Conservation (phyloP, 2,113 vertebrate species). For the Nipponia nippon region DNA sequence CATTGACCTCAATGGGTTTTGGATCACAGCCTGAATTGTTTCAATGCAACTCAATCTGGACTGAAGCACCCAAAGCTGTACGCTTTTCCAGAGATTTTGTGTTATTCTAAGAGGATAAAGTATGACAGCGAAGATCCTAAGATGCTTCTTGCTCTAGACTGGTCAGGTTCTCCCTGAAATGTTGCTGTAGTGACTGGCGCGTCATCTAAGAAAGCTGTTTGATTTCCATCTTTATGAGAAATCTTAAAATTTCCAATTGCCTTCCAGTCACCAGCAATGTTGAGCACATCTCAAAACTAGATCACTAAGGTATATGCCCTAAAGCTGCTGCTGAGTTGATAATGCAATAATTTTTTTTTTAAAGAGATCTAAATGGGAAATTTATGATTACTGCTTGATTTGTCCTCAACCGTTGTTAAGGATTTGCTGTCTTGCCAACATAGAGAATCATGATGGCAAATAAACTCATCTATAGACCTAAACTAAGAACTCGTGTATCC, state of each 20-base stretch:
- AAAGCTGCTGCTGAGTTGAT: background rate
- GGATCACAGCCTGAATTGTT: background rate
- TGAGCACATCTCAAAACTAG: background rate
- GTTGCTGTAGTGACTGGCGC: background rate
- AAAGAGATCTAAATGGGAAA: background rate
- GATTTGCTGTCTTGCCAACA: background rate
- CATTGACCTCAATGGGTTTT: background rate
- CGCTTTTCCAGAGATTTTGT: background rate
- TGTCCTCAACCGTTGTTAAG: rapidly evolving
- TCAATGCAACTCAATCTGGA: background rate
- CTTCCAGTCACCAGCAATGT: background rate
- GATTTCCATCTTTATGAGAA: background rate
- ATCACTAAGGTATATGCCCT: background rate
- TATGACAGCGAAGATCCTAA: background rate
- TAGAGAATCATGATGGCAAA: background rate
- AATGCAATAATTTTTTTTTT: background rate
- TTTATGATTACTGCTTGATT: background rate
- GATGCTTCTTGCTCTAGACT: background rate
- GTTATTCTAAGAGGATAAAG: background rate
- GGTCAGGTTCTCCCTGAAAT: background rate
- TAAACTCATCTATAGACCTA: background rate
- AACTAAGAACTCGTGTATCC: background rate
- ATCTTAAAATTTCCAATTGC: background rate
- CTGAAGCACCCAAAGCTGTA: background rate
- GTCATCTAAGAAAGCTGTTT: background rate